These are phyloP conservation scores for Napeogenes inachia DNA, from an alignment of 2,888 invertebrate genomes.

Conservation along the genomic window DNA sequence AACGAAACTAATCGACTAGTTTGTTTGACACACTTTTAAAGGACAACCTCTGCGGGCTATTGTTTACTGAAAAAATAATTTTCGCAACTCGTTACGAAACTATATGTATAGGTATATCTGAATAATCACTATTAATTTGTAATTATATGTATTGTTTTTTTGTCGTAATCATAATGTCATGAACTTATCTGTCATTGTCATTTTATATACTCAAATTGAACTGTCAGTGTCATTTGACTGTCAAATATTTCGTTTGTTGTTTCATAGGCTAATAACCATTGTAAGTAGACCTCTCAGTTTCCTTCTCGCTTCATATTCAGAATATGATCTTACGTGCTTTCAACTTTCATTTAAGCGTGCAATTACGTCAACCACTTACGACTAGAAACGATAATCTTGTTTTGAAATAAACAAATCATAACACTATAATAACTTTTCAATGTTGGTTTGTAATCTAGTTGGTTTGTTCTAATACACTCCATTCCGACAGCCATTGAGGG, in stretches of 20 bases:
- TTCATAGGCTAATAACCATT: no score
- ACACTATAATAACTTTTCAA: no score
- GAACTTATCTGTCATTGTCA: no score
- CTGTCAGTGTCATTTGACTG: no score
- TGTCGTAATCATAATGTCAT: neutral
- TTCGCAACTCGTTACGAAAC: slow-evolving; percentile 49
- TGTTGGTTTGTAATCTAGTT: no score
- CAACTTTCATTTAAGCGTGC: neutral
- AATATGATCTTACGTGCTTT: neutral
- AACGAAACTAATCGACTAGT: slow-evolving; percentile 44
- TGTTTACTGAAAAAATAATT: slow-evolving; percentile 48
- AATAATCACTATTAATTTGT: neutral
- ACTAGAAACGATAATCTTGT: neutral
- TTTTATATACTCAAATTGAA: no score
- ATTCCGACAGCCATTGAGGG: no score
- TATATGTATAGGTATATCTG: neutral
- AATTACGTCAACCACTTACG: slow-evolving; percentile 4
- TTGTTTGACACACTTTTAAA: slow-evolving; percentile 65
- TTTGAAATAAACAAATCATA: neutral
- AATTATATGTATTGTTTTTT: neutral
- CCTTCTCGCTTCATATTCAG: neutral
- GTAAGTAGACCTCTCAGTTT: no score
- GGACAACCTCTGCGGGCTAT: slow-evolving; percentile 61
- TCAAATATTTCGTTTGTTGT: no score
- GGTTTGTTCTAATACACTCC: no score